Base-by-base conservation (phyloP, 2,797 vertebrate genomes). In the Balearica regulorum region DNA sequence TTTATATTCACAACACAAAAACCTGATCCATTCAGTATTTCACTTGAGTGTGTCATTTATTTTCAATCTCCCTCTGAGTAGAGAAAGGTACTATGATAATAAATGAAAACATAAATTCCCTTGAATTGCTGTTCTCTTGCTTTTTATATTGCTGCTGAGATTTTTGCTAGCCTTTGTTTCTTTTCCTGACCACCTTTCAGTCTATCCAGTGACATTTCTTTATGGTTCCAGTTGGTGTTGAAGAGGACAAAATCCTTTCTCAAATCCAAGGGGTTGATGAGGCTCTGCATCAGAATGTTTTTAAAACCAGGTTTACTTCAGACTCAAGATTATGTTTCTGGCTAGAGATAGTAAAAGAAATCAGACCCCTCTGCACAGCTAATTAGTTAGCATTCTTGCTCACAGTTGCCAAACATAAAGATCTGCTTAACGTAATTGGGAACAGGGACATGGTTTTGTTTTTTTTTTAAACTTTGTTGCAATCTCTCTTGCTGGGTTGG, bases 61-160 rank as follows among this genome's bases (percentile, higher is more conserved):
- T 97, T 96, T 92, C 95, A 94, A 33, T 95, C 88, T 94, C 49
- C 57, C 81, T 77, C 71, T 54, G 83, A 89, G 88, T 25, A 93
- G 70, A 77, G 62, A 89, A 91, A 91, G 86, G 71, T 87, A 89
- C 90, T 87, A 77, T 10, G 28, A 90, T 96, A 95, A 96, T 94
- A 96, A 96, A 96, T 95, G 95, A 96, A 96, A 96, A 85, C 92
- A 96, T 95, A 93, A 94, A 97, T 95, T 95, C 71, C 49, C 39
- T 92, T 87, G 75, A 95, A 95, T 94, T 90, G 93, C 95, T 84
- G 18, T 83, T 91, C 81, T 75, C 86, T 90, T 60, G 18, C 83
- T 83, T 90, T 96, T 94, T 95, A 77, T 91, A 71, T 46, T 77
- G 57, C 78, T 85, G 29, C 78, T 92, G 89, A 89, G 91, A 70